A percentile compares a stretch with the other conserved stretches of the same genome.
These are phyloP conservation scores for Dexiosoma caninum DNA, from an alignment of 2,888 invertebrate genomes.

Conservation along the genomic window DNA sequence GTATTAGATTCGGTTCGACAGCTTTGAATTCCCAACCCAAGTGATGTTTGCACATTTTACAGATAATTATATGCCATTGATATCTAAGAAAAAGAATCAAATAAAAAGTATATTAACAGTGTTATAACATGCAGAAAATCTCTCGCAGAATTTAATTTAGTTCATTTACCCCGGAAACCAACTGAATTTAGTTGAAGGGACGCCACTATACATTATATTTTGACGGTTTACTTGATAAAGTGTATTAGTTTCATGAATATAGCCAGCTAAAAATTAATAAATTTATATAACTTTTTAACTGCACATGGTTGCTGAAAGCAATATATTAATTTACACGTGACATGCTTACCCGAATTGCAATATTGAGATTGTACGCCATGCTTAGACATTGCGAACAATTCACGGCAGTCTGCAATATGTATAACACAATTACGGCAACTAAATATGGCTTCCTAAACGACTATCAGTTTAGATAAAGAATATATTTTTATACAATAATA, in stretches of 20 bases:
- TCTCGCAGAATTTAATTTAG: background rate
- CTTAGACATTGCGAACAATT: conserved; percentile 89
- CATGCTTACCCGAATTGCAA: conserved; percentile 83
- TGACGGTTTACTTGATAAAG: conserved; percentile 79
- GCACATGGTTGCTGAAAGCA: no score
- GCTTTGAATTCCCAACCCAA: conserved; percentile 91
- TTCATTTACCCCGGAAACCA: conserved; percentile 89
- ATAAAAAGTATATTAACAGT: no score
- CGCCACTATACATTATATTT: conserved; percentile 78
- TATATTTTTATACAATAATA: no score
- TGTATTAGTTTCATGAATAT: conserved; percentile 89
- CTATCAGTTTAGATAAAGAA: background rate
- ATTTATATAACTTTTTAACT: no score
- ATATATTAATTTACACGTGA: no score
- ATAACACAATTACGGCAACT: conserved; percentile 81
- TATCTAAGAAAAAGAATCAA: conserved; percentile 82
- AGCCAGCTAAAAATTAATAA: conserved; percentile 79
- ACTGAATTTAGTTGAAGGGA: conserved; percentile 84
- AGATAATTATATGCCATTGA: conserved; percentile 88
- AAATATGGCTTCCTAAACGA: conserved; percentile 78
- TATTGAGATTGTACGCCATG: conserved; percentile 89
- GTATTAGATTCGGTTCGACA: conserved; percentile 80
- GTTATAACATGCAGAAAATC: no score
- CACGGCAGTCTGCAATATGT: conserved; percentile 82
- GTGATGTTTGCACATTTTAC: conserved; percentile 83